These are phyloP conservation scores for Girardia tigrina DNA, from an alignment of 2,888 invertebrate genomes.

Conservation along the genomic window DNA sequence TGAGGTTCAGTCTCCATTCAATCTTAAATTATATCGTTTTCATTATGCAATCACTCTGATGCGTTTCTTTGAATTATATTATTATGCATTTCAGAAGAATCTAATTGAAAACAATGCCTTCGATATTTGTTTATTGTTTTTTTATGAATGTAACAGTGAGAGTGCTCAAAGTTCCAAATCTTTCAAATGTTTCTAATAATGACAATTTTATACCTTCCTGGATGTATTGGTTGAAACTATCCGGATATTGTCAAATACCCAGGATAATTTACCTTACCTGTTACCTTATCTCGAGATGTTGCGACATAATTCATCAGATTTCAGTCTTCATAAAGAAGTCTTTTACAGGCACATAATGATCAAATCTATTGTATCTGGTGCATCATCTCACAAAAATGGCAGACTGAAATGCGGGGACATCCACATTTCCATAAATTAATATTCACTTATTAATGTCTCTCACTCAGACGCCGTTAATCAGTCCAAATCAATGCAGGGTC, in stretches of 20 bases:
- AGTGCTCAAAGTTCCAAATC: constrained; percentile 17
- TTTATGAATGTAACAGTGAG: not conserved
- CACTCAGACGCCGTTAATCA: constrained; percentile 51
- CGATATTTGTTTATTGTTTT: too few species aligned
- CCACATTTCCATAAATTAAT: constrained; percentile 51
- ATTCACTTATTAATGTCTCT: constrained; percentile 47
- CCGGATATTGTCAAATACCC: constrained; percentile 49
- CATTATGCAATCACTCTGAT: too few species aligned
- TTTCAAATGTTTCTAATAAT: constrained; percentile 38
- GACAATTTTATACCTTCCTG: constrained; percentile 52
- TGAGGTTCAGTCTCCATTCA: too few species aligned
- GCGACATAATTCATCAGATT: too few species aligned
- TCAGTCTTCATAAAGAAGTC: too few species aligned
- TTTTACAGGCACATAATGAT: constrained; percentile 52
- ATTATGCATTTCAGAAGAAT: too few species aligned
- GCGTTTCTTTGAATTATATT: too few species aligned
- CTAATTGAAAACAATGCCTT: too few species aligned
- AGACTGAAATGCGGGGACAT: constrained; percentile 51
- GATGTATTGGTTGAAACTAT: constrained; percentile 53
- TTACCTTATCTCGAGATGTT: constrained; percentile 45
- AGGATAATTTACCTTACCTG: too few species aligned
- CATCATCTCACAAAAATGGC: constrained; percentile 47
- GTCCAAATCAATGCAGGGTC: constrained; percentile 49
- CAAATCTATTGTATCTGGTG: constrained; percentile 51
- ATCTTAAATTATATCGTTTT: too few species aligned